These are phyloP conservation scores for Diplazon laetatorius DNA, from an alignment of 2,888 invertebrate genomes.

Conservation along the genomic window DNA sequence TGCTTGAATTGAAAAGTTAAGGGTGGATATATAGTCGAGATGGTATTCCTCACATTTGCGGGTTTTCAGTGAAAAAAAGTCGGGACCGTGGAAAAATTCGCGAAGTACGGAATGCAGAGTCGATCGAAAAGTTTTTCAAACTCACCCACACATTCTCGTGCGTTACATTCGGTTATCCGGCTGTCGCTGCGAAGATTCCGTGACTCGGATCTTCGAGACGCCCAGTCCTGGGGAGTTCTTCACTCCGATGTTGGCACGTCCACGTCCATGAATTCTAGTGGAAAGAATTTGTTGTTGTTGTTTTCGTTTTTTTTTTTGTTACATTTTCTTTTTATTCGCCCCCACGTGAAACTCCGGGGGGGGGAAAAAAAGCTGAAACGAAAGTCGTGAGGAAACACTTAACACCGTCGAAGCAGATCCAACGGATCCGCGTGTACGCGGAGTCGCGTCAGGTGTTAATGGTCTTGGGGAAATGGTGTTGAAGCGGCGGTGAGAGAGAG, in stretches of 20 bases:
- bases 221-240: too few species aligned
- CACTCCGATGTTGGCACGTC: neutral
- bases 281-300: constrained; percentile 31
- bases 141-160: neutral
- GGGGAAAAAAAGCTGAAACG: neutral
- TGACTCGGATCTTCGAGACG: too few species aligned
- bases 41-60: constrained; percentile 10
- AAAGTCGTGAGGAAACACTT: constrained; percentile 17
- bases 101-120: neutral
- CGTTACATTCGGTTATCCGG: neutral
- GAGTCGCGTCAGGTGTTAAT: constrained; percentile 14
- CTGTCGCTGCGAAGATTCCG: constrained; percentile 5
- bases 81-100: constrained; percentile 2
- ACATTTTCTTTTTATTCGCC: too few species aligned
- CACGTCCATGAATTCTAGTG: constrained; percentile 10
- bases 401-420: neutral
- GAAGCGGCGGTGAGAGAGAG: constrained; percentile 23
- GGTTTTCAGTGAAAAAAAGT: constrained; percentile 29
- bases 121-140: constrained; percentile 25
- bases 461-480: constrained; percentile 30
- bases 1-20: constrained; percentile 59
- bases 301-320: too few species aligned
- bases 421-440: neutral
- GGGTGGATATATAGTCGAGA: constrained; percentile 34
- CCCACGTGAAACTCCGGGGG: too few species aligned